Percentiles rank a stretch among this genome's conserved stretches.
Evolutionary conservation across 1,140 invertebrate genomes (phyloP).

Genomic region (Drosophila virilis): DNA sequence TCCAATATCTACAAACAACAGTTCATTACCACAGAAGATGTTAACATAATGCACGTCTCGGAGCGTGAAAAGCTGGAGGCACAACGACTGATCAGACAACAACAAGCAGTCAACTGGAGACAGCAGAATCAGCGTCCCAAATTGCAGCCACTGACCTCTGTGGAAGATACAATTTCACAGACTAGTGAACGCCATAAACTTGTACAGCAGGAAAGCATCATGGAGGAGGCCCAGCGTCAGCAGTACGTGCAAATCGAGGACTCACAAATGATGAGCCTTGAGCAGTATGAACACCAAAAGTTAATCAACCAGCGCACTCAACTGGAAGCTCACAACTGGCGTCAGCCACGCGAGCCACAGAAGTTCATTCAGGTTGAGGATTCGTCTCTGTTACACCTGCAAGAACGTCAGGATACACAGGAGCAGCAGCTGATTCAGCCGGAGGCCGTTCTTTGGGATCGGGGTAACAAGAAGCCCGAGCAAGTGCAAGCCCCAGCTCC

Average conservation of each 20-base stretch:
- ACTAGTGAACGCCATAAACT: constrained; percentile 57
- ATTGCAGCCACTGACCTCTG: constrained; percentile 66
- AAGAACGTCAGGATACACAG: constrained; percentile 76
- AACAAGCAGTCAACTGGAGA: constrained; percentile 79
- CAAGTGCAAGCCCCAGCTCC: constrained; percentile 27
- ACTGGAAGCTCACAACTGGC: constrained; percentile 72
- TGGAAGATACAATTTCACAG: constrained; percentile 80
- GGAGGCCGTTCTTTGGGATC: constrained; percentile 82
- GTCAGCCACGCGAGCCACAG: constrained; percentile 61
- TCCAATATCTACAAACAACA: constrained; percentile 66
- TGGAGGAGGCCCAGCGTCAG: constrained; percentile 69
- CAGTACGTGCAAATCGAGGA: constrained; percentile 73
- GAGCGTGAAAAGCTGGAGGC: constrained; percentile 76
- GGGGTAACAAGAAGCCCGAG: constrained; percentile 77
- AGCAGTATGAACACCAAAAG: constrained; percentile 73
- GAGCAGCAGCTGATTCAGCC: constrained; percentile 67
- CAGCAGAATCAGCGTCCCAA: constrained; percentile 64
- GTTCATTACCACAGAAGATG: constrained; percentile 77
- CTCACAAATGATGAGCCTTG: constrained; percentile 72
- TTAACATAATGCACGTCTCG: constrained; percentile 72
- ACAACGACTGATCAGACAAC: constrained; percentile 62
- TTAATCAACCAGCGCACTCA: constrained; percentile 64
- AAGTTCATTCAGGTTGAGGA: constrained; percentile 77
- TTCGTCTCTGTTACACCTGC: constrained; percentile 67
- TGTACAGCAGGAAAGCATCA: constrained; percentile 58